Evolutionary conservation across 2,888 invertebrate genomes (phyloP), one percentile per base, ranked within the genome.

Genomic region (Drosophila falleni): DNA sequence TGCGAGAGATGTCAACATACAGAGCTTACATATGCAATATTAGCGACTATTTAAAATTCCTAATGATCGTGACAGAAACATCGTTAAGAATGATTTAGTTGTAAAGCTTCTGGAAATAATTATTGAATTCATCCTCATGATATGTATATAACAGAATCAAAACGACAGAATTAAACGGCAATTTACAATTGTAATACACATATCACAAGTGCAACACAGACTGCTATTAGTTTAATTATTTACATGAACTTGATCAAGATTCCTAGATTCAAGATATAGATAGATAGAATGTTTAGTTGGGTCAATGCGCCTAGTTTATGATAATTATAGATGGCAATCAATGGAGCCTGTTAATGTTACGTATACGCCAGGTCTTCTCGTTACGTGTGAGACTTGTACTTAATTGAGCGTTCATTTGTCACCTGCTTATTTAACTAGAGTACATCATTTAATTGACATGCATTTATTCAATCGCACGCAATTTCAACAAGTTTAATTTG

Each of bases 281-380:
- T 26, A 26, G n/a, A n/a, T 6, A 29, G 3, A 23, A 9, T 9
- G 31, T 49, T 31, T n/a, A 23, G 35, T 42, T 41, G 13, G 42
- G 42, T 44, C 42, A 44, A 44, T 44, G 42, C 13, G 42, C 42
- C 23, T 11, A 13, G 42, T 42, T 42, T 11, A 11, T 5, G 5
- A 5, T 11, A 19, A 13, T 19, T 19, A 19, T 19, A 42, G 10
- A 2, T 5, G 42, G 11, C 3, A 11, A 42, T 5, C 11, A 11
- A 42, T 10, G n/a, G 11, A 10, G 33, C 2, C 19, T 19, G 33
- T n/a, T 15, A 10, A 39, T 29, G 29, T 56, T 69, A 69, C 51
- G 55, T 75, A 59, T 59, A 59, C 54, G 39, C 8, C 37, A 9
- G 37, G 46, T 19, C 9, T 16, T 39, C 19, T n/a, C 15, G 15